Percentiles rank a stretch among this genome's conserved stretches.
Evolutionary conservation across 2,113 vertebrate genomes (phyloP).

Genomic region (Dascyllus trimaculatus): DNA sequence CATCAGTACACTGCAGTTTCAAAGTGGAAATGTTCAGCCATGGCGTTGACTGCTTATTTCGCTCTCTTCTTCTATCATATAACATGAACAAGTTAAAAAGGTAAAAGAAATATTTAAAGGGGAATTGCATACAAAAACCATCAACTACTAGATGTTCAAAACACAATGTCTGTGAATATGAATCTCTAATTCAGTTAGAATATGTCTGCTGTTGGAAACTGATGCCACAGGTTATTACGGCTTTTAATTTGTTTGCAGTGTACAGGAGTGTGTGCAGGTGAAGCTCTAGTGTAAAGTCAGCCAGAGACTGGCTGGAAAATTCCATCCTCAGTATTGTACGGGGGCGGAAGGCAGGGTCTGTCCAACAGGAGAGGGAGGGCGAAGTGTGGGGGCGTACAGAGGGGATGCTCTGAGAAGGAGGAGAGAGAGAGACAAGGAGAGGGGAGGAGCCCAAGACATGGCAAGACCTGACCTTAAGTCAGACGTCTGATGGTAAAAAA

Average conservation of each 20-base stretch:
- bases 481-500: neutral
- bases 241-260: constrained; percentile 15
- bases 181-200: neutral
- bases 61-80: no score
- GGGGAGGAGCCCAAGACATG: neutral
- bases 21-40: no score
- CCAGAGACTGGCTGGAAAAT: constrained; percentile 54
- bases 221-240: constrained; percentile 4
- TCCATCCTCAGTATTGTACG: constrained; percentile 52
- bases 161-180: neutral
- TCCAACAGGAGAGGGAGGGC: constrained; percentile 30
- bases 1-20: no score
- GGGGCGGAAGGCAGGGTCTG: constrained; percentile 51
- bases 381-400: constrained; percentile 26
- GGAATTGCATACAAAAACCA: no score
- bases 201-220: constrained; percentile 12
- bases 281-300: constrained; percentile 38
- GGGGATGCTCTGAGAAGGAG: constrained; percentile 44
- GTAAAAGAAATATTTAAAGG: no score
- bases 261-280: constrained; percentile 12
- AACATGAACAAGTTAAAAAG: no score
- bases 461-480: neutral
- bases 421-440: constrained; percentile 13
- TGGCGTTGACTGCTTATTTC: no score
- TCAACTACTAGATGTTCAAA: no score